Percentiles rank a stretch among this genome's conserved stretches.
Evolutionary conservation across 1,140 invertebrate species (phyloP).

Genomic region (Danaus melanippus): DNA sequence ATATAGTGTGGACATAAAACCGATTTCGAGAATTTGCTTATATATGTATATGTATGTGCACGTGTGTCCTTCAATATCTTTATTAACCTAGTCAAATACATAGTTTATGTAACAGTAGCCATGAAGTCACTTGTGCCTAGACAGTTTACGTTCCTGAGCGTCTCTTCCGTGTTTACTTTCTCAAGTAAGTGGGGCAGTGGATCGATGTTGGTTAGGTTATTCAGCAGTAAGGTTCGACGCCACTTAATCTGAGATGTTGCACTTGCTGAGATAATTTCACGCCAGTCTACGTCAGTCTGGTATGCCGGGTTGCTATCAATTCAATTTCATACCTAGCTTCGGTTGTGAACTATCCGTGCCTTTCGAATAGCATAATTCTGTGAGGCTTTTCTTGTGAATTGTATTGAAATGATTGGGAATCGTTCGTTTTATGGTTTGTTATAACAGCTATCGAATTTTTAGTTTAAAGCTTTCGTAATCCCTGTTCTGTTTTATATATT

Average conservation of each 20-base stretch:
- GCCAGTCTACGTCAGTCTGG: conserved; percentile 34
- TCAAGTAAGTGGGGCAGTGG: conserved; percentile 36
- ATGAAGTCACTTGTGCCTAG: conserved; percentile 3
- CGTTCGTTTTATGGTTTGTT: too few relatives aligned
- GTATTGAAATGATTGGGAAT: background rate
- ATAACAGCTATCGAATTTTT: too few relatives aligned
- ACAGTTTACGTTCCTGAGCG: conserved; percentile 5
- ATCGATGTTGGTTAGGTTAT: conserved; percentile 44
- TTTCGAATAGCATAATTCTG: conserved; percentile 24
- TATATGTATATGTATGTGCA: too few relatives aligned
- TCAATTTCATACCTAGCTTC: conserved; percentile 57
- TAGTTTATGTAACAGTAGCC: too few relatives aligned
- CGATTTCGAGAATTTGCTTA: too few relatives aligned
- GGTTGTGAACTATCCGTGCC: conserved; percentile 35
- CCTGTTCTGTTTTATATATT: too few relatives aligned
- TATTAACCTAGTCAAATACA: too few relatives aligned
- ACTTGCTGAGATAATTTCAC: conserved; percentile 56
- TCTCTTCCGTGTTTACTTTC: conserved; percentile 35
- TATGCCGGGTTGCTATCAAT: conserved; percentile 44
- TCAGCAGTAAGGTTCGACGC: conserved; percentile 35
- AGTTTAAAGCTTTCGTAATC: too few relatives aligned
- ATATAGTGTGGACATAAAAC: too few relatives aligned
- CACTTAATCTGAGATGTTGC: conserved; percentile 58
- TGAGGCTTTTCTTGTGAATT: conserved; percentile 7
- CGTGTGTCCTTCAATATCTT: too few relatives aligned